phyloP scores from a whole-genome alignment of 2,888 invertebrate species.

The Phengaris arion region DNA sequence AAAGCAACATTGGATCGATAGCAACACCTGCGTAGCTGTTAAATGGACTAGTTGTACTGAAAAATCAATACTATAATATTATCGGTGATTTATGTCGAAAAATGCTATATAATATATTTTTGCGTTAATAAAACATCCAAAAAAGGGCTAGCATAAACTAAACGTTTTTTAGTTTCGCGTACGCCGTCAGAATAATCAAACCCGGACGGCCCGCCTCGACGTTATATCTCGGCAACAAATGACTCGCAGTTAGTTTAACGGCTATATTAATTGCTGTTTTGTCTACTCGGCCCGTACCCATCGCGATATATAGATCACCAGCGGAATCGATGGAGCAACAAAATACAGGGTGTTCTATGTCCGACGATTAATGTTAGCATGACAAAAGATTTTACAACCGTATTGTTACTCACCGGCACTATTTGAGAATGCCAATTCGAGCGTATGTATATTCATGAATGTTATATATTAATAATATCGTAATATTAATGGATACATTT shows the following conservation, averaged over 20 bases:
- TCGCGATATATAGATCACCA: conserved; percentile 47
- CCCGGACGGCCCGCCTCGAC: conserved; percentile 32
- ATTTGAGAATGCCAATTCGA: background rate
- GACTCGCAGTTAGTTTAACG: conserved; percentile 64
- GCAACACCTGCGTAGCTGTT: background rate
- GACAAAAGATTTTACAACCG: conserved; percentile 15
- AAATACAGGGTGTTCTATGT: conserved; percentile 21
- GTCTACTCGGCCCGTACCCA: conserved; percentile 53
- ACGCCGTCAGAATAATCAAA: conserved; percentile 24
- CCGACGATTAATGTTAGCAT: conserved; percentile 19
- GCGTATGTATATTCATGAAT: background rate
- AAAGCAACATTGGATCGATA: background rate
- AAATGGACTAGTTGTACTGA: background rate
- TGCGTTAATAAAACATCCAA: background rate
- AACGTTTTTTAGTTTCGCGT: background rate
- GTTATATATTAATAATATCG: no score
- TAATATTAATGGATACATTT: no score
- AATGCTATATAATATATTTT: background rate
- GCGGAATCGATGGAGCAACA: conserved; percentile 32
- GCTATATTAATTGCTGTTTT: conserved; percentile 73
- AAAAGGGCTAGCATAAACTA: background rate
- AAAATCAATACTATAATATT: background rate
- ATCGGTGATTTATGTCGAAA: background rate
- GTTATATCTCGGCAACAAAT: conserved; percentile 60
- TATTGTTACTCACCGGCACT: background rate